Evolutionary conservation across 2,888 invertebrate species (phyloP).

Genomic region (Antitype chi): DNA sequence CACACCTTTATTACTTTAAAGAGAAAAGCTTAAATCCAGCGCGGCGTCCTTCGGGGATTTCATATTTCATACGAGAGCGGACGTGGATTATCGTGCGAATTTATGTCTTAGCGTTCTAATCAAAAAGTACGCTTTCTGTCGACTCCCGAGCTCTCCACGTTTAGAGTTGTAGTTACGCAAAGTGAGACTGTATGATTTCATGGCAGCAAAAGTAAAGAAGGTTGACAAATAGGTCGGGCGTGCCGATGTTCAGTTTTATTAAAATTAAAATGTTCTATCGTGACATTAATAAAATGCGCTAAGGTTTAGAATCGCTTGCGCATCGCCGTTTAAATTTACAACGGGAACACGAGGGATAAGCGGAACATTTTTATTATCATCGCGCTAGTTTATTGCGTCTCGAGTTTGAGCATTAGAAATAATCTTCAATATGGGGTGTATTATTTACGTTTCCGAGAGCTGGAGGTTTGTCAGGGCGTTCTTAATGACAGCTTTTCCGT

Average conservation of each 20-base stretch:
- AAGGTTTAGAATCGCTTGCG: constrained; percentile 83
- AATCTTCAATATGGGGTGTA: constrained; percentile 82
- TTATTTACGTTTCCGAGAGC: constrained; percentile 74
- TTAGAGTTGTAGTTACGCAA: constrained; percentile 81
- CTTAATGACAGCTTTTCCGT: constrained; percentile 66
- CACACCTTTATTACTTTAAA: constrained; percentile 90
- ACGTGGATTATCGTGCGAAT: constrained; percentile 85
- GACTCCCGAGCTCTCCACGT: constrained; percentile 68
- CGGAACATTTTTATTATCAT: constrained; percentile 89
- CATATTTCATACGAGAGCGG: constrained; percentile 83
- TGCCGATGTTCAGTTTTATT: constrained; percentile 90
- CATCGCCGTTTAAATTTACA: constrained; percentile 81
- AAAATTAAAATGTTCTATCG: constrained; percentile 89
- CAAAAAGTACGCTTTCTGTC: constrained; percentile 85
- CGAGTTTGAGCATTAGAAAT: constrained; percentile 86
- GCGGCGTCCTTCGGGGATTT: constrained; percentile 82
- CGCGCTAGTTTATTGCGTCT: constrained; percentile 87
- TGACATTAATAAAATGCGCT: constrained; percentile 86
- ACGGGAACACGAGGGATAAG: constrained; percentile 84
- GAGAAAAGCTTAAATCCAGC: constrained; percentile 88
- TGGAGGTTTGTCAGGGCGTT: constrained; percentile 71
- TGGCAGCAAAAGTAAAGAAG: constrained; percentile 90
- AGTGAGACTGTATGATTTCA: constrained; percentile 89
- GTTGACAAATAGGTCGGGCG: constrained; percentile 90
- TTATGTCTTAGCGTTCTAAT: constrained; percentile 86